A percentile compares a stretch with the other conserved stretches of the same genome.
Conservation (phyloP, 2,113 vertebrate genomes). For the Myotis lucifugus region DNA sequence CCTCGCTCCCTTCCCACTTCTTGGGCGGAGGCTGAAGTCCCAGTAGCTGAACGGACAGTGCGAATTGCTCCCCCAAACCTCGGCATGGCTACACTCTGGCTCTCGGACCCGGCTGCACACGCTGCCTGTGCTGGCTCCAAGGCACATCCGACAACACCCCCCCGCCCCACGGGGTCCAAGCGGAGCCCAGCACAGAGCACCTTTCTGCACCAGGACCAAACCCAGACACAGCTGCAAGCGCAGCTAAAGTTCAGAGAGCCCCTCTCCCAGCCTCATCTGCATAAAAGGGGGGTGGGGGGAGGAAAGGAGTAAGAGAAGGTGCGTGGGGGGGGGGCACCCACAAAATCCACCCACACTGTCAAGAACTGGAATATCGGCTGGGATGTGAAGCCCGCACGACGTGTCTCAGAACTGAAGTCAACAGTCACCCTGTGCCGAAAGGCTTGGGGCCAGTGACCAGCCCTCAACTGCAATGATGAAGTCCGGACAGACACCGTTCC, state of each 20-base stretch:
- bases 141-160: background rate
- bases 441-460: background rate
- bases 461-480: background rate
- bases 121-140: background rate
- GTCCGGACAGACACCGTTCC: background rate
- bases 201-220: slow-evolving; percentile 12
- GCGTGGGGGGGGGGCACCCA: background rate
- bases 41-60: background rate
- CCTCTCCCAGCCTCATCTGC: background rate
- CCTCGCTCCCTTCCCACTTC: background rate
- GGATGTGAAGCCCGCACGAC: background rate
- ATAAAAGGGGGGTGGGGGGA: background rate
- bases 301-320: background rate
- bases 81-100: background rate
- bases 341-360: background rate
- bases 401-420: background rate
- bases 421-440: background rate
- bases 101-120: background rate
- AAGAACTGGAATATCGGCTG: background rate
- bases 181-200: background rate
- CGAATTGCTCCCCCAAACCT: background rate
- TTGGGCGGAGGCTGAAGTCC: background rate
- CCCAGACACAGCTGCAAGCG: fast-evolving
- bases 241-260: slow-evolving; percentile 49
- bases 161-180: background rate